Base-by-base conservation (phyloP, 2,888 invertebrate genomes). In the Endotricha flammealis region DNA sequence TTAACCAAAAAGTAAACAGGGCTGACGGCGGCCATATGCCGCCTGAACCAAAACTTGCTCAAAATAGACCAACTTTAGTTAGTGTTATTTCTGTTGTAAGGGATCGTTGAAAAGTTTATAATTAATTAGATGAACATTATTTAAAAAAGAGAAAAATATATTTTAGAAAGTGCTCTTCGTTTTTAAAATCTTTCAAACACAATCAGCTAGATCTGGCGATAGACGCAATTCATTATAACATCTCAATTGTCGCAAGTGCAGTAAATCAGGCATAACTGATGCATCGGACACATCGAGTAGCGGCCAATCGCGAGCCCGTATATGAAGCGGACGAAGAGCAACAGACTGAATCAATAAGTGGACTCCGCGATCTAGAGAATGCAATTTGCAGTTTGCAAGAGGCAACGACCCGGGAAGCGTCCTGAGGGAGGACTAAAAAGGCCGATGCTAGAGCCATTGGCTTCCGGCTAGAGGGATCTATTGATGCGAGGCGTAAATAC, bases 331-430 rank as follows among this genome's bases (percentile, higher is more conserved):
- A 6, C 20, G n/a, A 20, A 20, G 16, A 16, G 16, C 20, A 20
- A 6, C n/a, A 20, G 20, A 20, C 7, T 20, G 20, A 20, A 20
- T 20, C 20, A 20, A 20, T 20, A 20, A 20, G 20, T 20, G 20
- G 8, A 16, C 3, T 16, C 16, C 16, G n/a, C 20, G 20, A 20
- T 20, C 20, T 20, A 20, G 20, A 20, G 20, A 20, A 20, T 20
- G 20, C 20, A 20, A 20, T 20, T 20, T 20, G 6, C 20, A 7
- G 7, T 3, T 6, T 8, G 16, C 20, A n/a, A 7, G 20, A 20
- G 20, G 7, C 22, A 31, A 22, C 12, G 23, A 28, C 28, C 29
- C 29, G n/a, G 34, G 34, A 29, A 34, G 34, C 22, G 34, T 29
- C 33, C 33, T 12, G 27, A 27, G 12, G 27, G 25, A 12, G 20